Base-by-base conservation (phyloP, 1,140 invertebrate genomes). In the Littorina saxatilis region DNA sequence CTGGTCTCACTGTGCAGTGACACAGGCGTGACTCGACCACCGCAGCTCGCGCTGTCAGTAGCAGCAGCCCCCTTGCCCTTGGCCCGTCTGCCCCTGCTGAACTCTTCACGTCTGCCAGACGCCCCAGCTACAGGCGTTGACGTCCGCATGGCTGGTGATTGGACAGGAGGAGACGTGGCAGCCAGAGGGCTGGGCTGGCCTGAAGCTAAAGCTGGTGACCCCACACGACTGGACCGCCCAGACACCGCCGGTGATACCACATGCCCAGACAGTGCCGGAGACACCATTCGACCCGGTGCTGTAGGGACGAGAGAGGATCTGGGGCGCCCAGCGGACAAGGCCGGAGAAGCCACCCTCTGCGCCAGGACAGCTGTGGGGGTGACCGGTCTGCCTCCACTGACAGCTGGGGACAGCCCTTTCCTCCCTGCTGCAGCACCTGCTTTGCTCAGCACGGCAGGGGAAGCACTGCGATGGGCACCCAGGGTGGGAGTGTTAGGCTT, bases 1-100 rank as follows among this genome's bases (percentile, higher is more conserved):
- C 80, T 82, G 29, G 39, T 80, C 2, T 82, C 83, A 85, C 83
- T 82, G 27, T 37, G 17, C 2, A 15, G 35, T 23, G 81, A 77
- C 13, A 50, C 61, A 3, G 81, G 78, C 20, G 81, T 77, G 5
- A 50, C 17, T 32, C 77, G 74, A 5, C 4, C 32, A 40, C 72
- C 17, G 37, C 1, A 52, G 20, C 66, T 32, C 52, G 81, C 2
- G 75, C 66, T 39, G 27, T 82, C 61, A 52, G 29, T 39, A 20
- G 37, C 23, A 2, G 39, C 37, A 11, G 35, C 40, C 32, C 32
- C 73, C 58, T 77, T 35, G 27, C 27, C 23, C 29, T 68, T 75
- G 7, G 2, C 11, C 20, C 73, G 61, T 76, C 50, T 35, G 17
- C 32, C 37, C 5, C 55, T 23, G 11, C 27, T 43, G 23, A 63